Evolutionary conservation across 2,797 vertebrate species (phyloP), one percentile per base, ranked within the genome.

Genomic region (Micrastur ruficollis): DNA sequence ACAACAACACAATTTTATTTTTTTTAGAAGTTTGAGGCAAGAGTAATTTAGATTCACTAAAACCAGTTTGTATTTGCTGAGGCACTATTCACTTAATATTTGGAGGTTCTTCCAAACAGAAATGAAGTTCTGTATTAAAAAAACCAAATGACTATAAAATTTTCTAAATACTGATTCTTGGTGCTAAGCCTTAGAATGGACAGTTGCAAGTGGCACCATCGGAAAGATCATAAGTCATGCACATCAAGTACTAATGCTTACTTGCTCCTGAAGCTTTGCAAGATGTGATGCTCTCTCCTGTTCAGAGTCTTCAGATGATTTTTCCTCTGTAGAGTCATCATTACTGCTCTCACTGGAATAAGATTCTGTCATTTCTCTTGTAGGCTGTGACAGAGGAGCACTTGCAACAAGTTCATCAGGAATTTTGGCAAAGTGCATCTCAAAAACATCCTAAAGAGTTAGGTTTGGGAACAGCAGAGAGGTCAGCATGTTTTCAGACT

Each of bases 391-490:
- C n/a, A 93, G 47, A 46, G 62, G 9, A 38, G 66, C 70, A 44
- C 72, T 94, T 29, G 59, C 90, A 66, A 95, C 63, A 53, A 97
- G 97, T 78, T 99, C 98, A 40, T 98, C 98, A 27, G 98, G 98
- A 94, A 99, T 97, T 97, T 98, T 99, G 49, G 98, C 97, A 98
- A 98, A 99, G 79, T 98, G 98, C 21, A 95, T 98, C 98, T 99
- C 99, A 97, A 99, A 99, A 88, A 99, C 98, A 61, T 99, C 99
- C 99, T 99, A 94, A 74, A 91, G 86, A 70, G 49, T 80, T 46
- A 67, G 66, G 22, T 90, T 88, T 63, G 53, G 47, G 40, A 83
- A 93, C 16, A 90, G 31, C 44, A 86, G 27, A 80, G 49, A 68
- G 7, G 32, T 61, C 31, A 74, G 26, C 31, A 29, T 0, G 61